Conservation (phyloP, 1,140 invertebrate genomes). For the Panagrolaimus sp. region DNA sequence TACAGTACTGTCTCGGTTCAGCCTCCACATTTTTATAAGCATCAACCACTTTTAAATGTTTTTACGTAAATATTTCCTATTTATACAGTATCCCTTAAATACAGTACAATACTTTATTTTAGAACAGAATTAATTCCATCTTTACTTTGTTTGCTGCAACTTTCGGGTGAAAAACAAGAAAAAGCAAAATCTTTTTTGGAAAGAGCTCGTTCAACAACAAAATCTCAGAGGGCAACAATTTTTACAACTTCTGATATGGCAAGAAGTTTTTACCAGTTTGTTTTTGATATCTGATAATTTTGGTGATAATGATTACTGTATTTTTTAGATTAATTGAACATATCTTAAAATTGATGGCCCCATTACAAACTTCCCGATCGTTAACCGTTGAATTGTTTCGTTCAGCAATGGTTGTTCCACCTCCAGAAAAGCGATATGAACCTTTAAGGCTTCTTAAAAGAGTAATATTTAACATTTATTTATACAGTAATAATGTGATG, state of each 20-base stretch:
- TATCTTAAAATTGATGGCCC: not conserved
- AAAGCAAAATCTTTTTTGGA: not conserved
- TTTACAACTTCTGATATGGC: not conserved
- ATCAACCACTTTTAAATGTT: conserved; percentile 1
- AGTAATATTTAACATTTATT: no score
- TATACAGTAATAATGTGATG: no score
- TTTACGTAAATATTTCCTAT: not conserved
- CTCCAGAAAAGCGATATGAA: not conserved
- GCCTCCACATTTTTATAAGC: conserved; percentile 4
- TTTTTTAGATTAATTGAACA: conserved; percentile 2
- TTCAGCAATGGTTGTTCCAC: not conserved
- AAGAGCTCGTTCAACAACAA: not conserved
- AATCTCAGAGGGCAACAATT: not conserved
- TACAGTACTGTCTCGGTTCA: not conserved
- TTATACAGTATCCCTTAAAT: not conserved
- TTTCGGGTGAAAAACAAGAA: conserved; percentile 1
- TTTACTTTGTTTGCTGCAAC: not conserved
- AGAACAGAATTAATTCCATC: conserved; percentile 5
- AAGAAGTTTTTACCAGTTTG: not conserved
- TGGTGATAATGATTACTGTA: no score
- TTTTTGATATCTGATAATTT: no score
- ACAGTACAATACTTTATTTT: not conserved
- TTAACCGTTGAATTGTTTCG: not conserved
- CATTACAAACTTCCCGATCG: conserved; percentile 1
- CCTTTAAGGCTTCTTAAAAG: conserved; percentile 3